Evolutionary conservation across 1,140 invertebrate genomes (phyloP), one percentile per base, ranked within the genome.

Genomic region (Drosophila paulistorum): DNA sequence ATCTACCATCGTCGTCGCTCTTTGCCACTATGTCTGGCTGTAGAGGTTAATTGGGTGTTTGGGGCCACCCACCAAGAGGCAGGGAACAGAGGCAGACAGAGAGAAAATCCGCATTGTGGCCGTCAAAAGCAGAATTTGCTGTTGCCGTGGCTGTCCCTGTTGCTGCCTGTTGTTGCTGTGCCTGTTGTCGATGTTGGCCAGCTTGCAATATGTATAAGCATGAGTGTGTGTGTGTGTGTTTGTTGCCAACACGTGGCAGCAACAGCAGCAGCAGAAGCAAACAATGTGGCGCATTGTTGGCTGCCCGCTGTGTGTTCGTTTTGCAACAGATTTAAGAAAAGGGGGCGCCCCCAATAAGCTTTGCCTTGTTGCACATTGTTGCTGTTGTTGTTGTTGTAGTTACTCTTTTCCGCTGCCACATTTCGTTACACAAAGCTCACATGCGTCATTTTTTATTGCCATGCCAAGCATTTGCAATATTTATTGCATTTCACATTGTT

Each of bases 181-280:
- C 7, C 35, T 37, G 35, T 37, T 37, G 35, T 37, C 45, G 9
- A 48, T 51, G 45, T 51, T 51, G 45, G 45, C 45, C 45, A 51
- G 48, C 23, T 51, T 77, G 71, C 69, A 76, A 71, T 74, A 41
- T 20, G 41, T 26, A n/a, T 74, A 41, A 26, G 48, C 61, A 55
- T 74, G 71, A 73, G 71, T 58, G 20, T 20, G 17, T 9, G 10
- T 61, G 17, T 76, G 65, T 61, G 60, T 64, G 59, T 39, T 35
- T 78, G 79, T 64, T 76, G 83, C 71, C 82, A 87, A 87, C 82
- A 86, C 82, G 82, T 86, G 82, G 82, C 83, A 75, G 79, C 66
- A 69, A n/a, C 70, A 58, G 14, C 59, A 66, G 17, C 66, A 62
- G 14, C 68, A 66, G n/a, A n/a, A n/a, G 17, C 33, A 69, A n/a